Conservation (phyloP, 1,140 invertebrate genomes). For the Meloidogyne hapla region DNA sequence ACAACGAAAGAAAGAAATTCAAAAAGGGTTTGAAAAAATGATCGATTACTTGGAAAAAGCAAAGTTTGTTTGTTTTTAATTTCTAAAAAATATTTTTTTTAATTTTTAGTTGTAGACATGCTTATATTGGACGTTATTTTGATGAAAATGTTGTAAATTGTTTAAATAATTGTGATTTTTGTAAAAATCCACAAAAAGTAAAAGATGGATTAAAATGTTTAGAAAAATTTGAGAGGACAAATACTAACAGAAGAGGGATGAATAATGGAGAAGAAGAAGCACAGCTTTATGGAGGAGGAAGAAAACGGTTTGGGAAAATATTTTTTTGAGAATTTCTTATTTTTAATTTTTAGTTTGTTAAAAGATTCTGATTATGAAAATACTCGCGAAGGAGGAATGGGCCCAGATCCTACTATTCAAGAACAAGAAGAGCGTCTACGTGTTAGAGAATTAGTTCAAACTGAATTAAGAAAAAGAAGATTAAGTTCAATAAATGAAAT, state of each 20-base stretch:
- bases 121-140: slow-evolving; percentile 34
- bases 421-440: slow-evolving; percentile 21
- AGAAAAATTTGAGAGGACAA: neutral
- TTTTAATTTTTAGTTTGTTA: neutral
- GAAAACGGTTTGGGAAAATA: slow-evolving; percentile 31
- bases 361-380: neutral
- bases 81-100: neutral
- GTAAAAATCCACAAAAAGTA: slow-evolving; percentile 36
- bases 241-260: neutral
- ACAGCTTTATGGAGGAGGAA: slow-evolving; percentile 30
- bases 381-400: neutral
- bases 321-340: neutral
- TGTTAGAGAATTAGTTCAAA: slow-evolving; percentile 17
- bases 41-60: slow-evolving; percentile 32
- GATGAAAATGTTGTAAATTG: slow-evolving; percentile 39
- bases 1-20: slow-evolving; percentile 32
- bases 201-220: slow-evolving; percentile 23
- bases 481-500: neutral
- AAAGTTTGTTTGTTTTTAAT: slow-evolving; percentile 16
- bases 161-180: slow-evolving; percentile 30
- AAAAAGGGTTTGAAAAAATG: slow-evolving; percentile 38
- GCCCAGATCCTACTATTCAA: neutral
- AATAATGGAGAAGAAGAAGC: slow-evolving; percentile 17
- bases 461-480: slow-evolving; percentile 21
- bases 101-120: slow-evolving; percentile 38